Base-by-base conservation (phyloP, 2,888 invertebrate species). In the Conchocele bisecta region DNA sequence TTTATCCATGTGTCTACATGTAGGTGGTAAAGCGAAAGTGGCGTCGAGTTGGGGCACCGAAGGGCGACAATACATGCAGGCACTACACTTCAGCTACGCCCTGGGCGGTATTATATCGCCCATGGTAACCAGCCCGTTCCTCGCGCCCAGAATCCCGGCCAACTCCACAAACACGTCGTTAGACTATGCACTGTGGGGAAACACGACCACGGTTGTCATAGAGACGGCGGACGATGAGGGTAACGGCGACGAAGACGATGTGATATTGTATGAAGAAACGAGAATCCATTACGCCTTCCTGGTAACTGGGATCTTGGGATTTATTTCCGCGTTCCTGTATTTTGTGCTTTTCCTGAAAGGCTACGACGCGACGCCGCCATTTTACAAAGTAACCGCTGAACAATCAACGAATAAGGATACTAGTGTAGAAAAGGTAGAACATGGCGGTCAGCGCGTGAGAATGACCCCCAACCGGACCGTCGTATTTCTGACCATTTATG, bases 31-130 rank as follows among this genome's bases (percentile, higher is more conserved):
- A 28, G 88, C 89, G 2, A 80, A 87, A 9, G 89, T 90, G 44
- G 73, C 91, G 46, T 56, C 78, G 7, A 75, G 83, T 2, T 89
- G 88, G 89, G 87, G 86, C 0, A 63, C 64, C 15, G 79, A 78
- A 39, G 91, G 88, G 50, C 87, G 87, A 1, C 89, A 89, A 13
- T 89, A 88, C 71, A 88, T 92, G 85, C 92, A 92, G 78, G 86
- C 89, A 7, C 71, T 91, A 13, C 91, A 91, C 71, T 91, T 91
- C 75, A 80, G 87, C n/a, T 91, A 91, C 76, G 91, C 91, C 17
- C 57, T 91, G 35, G 92, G 92, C 11, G 90, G 91, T 4, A 89
- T 91, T 54, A 71, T 92, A 15, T 88, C 91, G 6, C 92, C 92
- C 11, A 70, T 91, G 13, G 79, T 91, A 17, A 89, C 91, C 17